Base-by-base conservation (phyloP, 2,113 vertebrate species). In the Calidris pugnax region DNA sequence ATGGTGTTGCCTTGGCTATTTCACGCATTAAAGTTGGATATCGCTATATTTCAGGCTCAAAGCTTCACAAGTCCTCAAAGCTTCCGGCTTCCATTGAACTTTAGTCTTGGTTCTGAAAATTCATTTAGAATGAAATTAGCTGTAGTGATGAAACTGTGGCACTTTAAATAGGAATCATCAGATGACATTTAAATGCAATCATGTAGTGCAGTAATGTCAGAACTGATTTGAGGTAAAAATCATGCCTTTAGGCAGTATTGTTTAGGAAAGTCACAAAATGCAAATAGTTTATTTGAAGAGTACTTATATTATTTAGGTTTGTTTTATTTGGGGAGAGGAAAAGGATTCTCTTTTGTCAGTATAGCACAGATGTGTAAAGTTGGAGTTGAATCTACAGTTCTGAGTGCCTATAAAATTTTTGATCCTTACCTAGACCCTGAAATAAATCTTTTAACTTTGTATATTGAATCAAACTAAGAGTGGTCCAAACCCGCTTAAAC, bases 51-150 rank as follows among this genome's bases (percentile, higher is more conserved):
- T 88, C 79, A 85, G 59, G 27, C 91, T 94, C 51, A 77, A 88
- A 94, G 85, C 90, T 82, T 95, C 80, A 63, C 86, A 20, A 35
- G 33, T 50, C 80, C 73, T 94, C 87, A 95, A 75, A 75, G 76
- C 86, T 81, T 64, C 33, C 69, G 90, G 94, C 91, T 85, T 50
- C 84, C 43, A 43, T 67, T 85, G 91, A 97, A 96, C 92, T 97
- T 85, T 56, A 35, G 79, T 74, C 76, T 95, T 85, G 95, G 81
- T 97, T 95, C 96, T 81, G 79, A 85, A 95, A 96, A 96, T 74
- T 84, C 62, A 55, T 94, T 97, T 88, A 95, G 96, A 98, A 98
- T 98, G 71, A 97, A 98, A 97, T 98, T 93, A 97, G 93, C 95
- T 95, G 92, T 74, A 92, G 97, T 96, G 80, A 96, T 12, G 66